These are phyloP conservation scores for Phoeniculus purpureus DNA, from an alignment of 2,797 vertebrate species.

Conservation along the genomic window DNA sequence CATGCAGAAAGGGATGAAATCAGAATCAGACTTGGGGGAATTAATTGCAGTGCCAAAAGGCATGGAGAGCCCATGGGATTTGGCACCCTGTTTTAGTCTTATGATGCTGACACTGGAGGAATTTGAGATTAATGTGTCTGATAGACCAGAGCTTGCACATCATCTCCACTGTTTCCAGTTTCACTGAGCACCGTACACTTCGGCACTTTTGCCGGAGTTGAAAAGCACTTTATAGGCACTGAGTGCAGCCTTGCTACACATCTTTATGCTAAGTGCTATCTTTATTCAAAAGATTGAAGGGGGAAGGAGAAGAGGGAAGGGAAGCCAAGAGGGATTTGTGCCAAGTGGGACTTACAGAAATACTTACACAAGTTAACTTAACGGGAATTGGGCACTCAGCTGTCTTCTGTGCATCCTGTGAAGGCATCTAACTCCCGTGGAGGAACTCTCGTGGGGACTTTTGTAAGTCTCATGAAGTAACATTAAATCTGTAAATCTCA, in stretches of 20 bases:
- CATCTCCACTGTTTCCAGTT: conserved; percentile 2
- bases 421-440: neutral
- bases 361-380: neutral
- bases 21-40: conserved; percentile 23
- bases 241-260: conserved; percentile 15
- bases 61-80: neutral
- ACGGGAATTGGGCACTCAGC: conserved; percentile 16
- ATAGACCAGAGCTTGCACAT: neutral
- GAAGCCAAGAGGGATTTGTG: conserved; percentile 41
- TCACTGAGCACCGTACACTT: neutral
- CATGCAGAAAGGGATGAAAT: conserved; percentile 43
- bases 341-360: conserved; percentile 31
- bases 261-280: conserved; percentile 37
- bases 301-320: neutral
- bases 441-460: conserved; percentile 1
- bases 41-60: conserved; percentile 35
- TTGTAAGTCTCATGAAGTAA: neutral
- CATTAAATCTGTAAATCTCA: neutral
- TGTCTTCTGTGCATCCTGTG: neutral
- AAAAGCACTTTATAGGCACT: conserved; percentile 46
- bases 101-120: conserved; percentile 7
- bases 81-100: neutral
- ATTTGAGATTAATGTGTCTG: conserved; percentile 1
- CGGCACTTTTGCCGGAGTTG: neutral
- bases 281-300: conserved; percentile 51